Conservation (phyloP, 1,140 invertebrate species). For the Pseudomyrmex gracilis region DNA sequence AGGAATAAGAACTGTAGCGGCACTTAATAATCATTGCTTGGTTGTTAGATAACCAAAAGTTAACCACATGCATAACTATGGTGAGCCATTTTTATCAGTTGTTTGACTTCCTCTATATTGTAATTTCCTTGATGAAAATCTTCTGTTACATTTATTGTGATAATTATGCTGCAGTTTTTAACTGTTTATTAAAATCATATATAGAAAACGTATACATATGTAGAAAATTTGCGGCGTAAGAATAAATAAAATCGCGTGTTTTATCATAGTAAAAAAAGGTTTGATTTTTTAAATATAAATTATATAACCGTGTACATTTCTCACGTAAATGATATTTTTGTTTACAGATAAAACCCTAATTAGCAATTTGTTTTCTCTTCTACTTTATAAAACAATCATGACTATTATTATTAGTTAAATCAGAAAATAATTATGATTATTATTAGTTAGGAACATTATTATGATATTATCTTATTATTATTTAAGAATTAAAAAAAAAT, state of each 20-base stretch:
- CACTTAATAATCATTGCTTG: slow-evolving; percentile 18
- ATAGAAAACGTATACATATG: background rate
- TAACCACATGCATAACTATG: background rate
- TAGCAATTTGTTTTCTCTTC: no score
- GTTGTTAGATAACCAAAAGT: slow-evolving; percentile 3
- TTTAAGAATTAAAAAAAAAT: no score
- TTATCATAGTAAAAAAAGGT: background rate
- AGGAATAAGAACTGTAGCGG: background rate
- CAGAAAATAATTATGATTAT: no score
- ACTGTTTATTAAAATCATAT: background rate
- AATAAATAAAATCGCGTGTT: slow-evolving; percentile 1
- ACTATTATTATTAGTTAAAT: no score
- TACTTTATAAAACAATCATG: no score
- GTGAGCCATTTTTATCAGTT: slow-evolving; percentile 34
- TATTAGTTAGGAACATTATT: no score
- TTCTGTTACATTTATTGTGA: background rate
- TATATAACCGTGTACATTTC: no score
- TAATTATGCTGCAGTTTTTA: background rate
- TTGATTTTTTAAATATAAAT: no score
- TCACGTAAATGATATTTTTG: no score
- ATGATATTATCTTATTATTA: no score
- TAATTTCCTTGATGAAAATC: background rate
- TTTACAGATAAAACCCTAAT: no score
- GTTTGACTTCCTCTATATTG: background rate
- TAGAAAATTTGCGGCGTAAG: background rate